phyloP scores from a whole-genome alignment of 2,888 invertebrate species.

The Selenia dentaria region DNA sequence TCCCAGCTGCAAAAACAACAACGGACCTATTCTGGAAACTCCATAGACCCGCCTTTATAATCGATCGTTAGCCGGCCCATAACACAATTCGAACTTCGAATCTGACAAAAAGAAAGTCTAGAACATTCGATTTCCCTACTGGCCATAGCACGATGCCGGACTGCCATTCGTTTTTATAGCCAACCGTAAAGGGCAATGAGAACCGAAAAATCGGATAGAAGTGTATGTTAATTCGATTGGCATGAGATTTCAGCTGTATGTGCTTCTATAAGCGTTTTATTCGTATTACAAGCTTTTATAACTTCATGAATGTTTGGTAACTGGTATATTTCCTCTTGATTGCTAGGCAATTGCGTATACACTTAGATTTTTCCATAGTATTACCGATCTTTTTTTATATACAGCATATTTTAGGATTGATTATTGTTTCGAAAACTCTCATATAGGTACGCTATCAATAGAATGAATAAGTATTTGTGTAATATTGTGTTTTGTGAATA shows the following conservation, averaged over 20 bases:
- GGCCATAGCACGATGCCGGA: conserved; percentile 51
- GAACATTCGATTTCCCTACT: conserved; percentile 44
- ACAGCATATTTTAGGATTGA: too few species aligned
- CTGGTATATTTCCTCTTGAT: neutral
- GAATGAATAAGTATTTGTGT: too few species aligned
- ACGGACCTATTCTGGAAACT: conserved; percentile 24
- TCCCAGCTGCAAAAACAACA: conserved; percentile 27
- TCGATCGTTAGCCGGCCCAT: conserved; percentile 37
- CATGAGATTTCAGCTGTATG: conserved; percentile 30
- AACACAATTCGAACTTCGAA: conserved; percentile 40
- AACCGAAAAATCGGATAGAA: conserved; percentile 52
- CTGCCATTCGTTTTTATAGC: conserved; percentile 65
- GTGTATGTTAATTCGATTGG: conserved; percentile 67
- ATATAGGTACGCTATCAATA: too few species aligned
- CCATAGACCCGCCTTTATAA: conserved; percentile 21
- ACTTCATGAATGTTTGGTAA: conserved; percentile 13
- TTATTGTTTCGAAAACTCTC: too few species aligned
- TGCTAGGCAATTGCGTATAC: neutral
- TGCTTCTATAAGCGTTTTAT: conserved; percentile 22
- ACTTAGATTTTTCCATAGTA: too few species aligned
- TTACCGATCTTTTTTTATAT: too few species aligned
- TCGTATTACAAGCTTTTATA: conserved; percentile 19
- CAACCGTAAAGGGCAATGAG: conserved; percentile 60
- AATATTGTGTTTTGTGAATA: too few species aligned
- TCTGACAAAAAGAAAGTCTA: conserved; percentile 42